phyloP scores from a whole-genome alignment of 2,888 invertebrate genomes.

The Beris morrisii region DNA sequence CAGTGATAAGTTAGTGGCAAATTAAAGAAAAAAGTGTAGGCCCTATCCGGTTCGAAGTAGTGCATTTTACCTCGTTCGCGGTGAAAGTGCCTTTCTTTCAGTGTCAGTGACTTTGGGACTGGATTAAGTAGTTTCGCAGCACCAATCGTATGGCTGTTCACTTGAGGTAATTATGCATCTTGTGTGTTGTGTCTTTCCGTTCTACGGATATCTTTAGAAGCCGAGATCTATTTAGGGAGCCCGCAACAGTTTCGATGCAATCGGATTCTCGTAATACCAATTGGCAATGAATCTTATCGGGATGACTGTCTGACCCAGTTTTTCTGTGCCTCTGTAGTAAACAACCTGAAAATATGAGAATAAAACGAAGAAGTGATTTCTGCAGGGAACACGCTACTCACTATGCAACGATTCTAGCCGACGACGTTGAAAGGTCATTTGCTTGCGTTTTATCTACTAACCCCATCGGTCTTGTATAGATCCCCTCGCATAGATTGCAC shows the following conservation, averaged over 20 bases:
- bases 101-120: too few species aligned
- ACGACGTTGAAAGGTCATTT: slow-evolving; percentile 13
- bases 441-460: not conserved
- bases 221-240: too few species aligned
- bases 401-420: slow-evolving; percentile 1
- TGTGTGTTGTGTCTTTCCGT: too few species aligned
- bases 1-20: too few species aligned
- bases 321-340: slow-evolving; percentile 2
- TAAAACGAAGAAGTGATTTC: not conserved
- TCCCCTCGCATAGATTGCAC: slow-evolving; percentile 8
- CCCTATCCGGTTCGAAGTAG: too few species aligned
- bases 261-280: slow-evolving; percentile 1
- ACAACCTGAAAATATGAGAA: slow-evolving; percentile 1
- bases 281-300: slow-evolving; percentile 5
- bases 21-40: too few species aligned
- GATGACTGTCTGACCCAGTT: slow-evolving; percentile 8
- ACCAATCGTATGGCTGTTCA: too few species aligned
- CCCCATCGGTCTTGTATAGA: not conserved
- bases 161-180: too few species aligned
- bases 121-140: too few species aligned
- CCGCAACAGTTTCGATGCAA: not conserved
- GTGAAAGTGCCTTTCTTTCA: too few species aligned
- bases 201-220: too few species aligned
- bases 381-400: not conserved
- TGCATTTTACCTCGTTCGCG: too few species aligned